These are phyloP conservation scores for Resseliella maxima DNA, from an alignment of 2,888 invertebrate species.

Conservation along the genomic window DNA sequence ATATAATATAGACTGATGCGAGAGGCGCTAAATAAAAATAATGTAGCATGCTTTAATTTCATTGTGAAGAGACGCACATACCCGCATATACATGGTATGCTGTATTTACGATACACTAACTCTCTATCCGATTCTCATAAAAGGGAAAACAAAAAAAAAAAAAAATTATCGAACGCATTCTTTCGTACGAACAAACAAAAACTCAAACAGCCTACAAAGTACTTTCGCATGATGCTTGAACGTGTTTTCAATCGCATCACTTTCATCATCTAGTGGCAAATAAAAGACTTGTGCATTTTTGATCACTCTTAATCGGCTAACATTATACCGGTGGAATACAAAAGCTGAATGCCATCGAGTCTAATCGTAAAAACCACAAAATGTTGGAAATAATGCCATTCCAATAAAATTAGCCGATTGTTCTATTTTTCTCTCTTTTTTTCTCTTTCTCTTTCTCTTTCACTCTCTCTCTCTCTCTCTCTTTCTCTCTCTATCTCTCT, in stretches of 20 bases:
- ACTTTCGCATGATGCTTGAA: background rate
- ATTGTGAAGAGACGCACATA: background rate
- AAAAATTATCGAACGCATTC: background rate
- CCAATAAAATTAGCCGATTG: slow-evolving; percentile 22
- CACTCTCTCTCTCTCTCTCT: too few relatives aligned
- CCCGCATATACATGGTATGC: too few relatives aligned
- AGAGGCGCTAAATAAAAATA: background rate
- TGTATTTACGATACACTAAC: background rate
- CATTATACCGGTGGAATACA: background rate
- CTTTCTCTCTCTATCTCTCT: too few relatives aligned
- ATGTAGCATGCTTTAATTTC: background rate
- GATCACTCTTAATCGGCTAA: background rate
- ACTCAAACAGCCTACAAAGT: too few relatives aligned
- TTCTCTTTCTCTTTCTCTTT: too few relatives aligned
- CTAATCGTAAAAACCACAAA: slow-evolving; percentile 8
- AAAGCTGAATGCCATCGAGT: background rate
- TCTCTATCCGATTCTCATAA: background rate
- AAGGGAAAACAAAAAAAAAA: too few relatives aligned
- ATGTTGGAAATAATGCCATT: background rate
- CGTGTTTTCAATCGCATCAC: background rate
- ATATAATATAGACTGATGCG: background rate
- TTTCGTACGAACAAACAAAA: background rate
- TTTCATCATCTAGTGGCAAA: background rate
- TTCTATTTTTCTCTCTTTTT: background rate
- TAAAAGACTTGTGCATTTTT: background rate